Percentiles rank a stretch among this genome's conserved stretches.
These are phyloP conservation scores for Rallus crepitans DNA, from an alignment of 2,797 vertebrate genomes.

Conservation along the genomic window DNA sequence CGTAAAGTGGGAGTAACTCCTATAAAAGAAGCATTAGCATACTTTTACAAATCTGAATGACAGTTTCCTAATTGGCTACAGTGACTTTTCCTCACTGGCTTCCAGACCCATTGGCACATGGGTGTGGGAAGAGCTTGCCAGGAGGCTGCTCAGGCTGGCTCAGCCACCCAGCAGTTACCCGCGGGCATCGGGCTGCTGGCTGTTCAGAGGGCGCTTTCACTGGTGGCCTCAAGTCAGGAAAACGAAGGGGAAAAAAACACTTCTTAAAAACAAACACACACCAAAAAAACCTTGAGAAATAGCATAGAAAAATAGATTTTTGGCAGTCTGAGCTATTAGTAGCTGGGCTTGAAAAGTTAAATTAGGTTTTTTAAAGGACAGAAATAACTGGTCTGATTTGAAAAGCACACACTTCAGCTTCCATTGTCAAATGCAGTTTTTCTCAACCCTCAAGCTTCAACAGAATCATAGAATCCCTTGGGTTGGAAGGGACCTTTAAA, in stretches of 20 bases:
- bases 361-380: background rate
- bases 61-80: background rate
- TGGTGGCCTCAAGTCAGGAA: background rate
- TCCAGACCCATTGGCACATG: background rate
- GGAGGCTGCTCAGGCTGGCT: background rate
- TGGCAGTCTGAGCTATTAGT: background rate
- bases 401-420: background rate
- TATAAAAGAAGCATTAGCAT: background rate
- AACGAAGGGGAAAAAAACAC: background rate
- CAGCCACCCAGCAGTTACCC: background rate
- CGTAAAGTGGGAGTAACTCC: background rate
- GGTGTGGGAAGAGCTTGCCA: background rate
- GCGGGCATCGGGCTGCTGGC: background rate
- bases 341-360: background rate
- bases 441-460: no score
- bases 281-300: background rate
- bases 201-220: conserved; percentile 28
- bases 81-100: background rate
- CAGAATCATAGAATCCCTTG: no score
- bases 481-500: no score
- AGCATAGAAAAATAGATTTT: background rate
- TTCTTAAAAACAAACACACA: background rate
- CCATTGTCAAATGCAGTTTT: no score
- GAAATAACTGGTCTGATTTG: background rate
- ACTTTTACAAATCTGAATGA: background rate